A percentile compares a stretch with the other conserved stretches of the same genome.
These are phyloP conservation scores for Caenorhabditis japonica DNA, from an alignment of 2,888 invertebrate genomes.

Conservation along the genomic window DNA sequence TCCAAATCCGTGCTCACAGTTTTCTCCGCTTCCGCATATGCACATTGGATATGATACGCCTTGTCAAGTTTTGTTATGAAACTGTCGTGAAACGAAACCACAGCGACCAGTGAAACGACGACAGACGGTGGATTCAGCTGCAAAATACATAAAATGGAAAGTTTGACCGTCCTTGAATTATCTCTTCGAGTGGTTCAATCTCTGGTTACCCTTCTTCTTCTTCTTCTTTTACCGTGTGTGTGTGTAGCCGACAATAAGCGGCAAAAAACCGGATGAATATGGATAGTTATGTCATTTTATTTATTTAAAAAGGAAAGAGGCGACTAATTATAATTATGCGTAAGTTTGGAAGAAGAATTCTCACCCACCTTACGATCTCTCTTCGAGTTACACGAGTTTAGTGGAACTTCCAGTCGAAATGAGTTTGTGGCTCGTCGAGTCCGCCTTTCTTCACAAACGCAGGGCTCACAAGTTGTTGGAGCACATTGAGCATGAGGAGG, in stretches of 20 bases:
- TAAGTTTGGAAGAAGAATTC: background rate
- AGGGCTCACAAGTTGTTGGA: slow-evolving; percentile 49
- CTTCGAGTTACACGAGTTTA: slow-evolving; percentile 73
- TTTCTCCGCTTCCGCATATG: slow-evolving; percentile 71
- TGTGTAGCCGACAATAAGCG: slow-evolving; percentile 10
- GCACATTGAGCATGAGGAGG: background rate
- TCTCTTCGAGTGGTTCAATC: slow-evolving; percentile 31
- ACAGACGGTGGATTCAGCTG: slow-evolving; percentile 75
- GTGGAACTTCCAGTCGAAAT: slow-evolving; percentile 68
- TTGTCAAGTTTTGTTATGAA: slow-evolving; percentile 76
- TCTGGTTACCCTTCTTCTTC: slow-evolving; percentile 23
- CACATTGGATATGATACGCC: slow-evolving; percentile 75
- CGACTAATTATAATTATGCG: background rate
- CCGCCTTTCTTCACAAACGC: slow-evolving; percentile 38
- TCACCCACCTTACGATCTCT: slow-evolving; percentile 71
- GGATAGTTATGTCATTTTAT: slow-evolving; percentile 15
- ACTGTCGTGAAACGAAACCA: slow-evolving; percentile 75
- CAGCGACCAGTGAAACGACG: slow-evolving; percentile 72
- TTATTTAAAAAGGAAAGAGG: too few relatives aligned
- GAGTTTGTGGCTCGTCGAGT: slow-evolving; percentile 55
- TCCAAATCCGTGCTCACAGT: slow-evolving; percentile 70
- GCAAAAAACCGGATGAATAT: slow-evolving; percentile 24
- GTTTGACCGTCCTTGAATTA: slow-evolving; percentile 31
- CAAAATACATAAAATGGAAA: too few relatives aligned
- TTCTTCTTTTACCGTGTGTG: too few relatives aligned